Percentiles rank a stretch among this genome's conserved stretches.
Conservation (phyloP, 2,888 invertebrate species). For the Zaprionus lineosus region DNA sequence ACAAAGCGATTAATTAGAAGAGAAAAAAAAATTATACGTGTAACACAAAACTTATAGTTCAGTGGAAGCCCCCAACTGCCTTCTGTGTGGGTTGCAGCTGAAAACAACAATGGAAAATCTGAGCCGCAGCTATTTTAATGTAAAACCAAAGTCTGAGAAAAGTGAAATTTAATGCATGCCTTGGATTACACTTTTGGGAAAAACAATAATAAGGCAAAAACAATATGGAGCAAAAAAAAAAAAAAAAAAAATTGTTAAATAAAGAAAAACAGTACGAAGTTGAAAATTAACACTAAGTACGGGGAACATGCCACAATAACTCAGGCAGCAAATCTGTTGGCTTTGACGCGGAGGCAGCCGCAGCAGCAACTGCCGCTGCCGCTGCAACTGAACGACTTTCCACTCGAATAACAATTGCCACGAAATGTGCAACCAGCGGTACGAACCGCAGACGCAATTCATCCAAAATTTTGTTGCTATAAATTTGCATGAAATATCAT, state of each 20-base stretch:
- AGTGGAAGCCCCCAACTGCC: conserved; percentile 2
- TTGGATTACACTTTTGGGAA: conserved; percentile 52
- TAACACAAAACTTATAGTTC: conserved; percentile 40
- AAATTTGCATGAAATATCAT: conserved; percentile 36
- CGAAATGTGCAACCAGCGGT: conserved; percentile 22
- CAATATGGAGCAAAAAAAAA: too few species aligned
- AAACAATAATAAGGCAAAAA: too few species aligned
- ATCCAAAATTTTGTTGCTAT: neutral
- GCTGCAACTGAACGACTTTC: conserved; percentile 31
- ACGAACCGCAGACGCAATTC: neutral
- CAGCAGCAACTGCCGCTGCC: too few species aligned
- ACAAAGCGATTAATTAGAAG: too few species aligned
- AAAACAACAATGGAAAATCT: conserved; percentile 42
- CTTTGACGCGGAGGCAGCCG: too few species aligned
- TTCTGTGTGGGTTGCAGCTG: neutral
- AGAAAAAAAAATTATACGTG: too few species aligned
- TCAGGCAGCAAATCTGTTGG: too few species aligned
- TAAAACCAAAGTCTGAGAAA: too few species aligned
- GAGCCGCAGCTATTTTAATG: conserved; percentile 32
- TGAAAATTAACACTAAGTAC: too few species aligned
- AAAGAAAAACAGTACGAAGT: conserved; percentile 30
- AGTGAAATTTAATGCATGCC: conserved; percentile 67
- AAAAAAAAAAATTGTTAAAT: neutral
- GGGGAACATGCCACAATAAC: too few species aligned
- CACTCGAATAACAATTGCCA: conserved; percentile 45